Percentiles rank a stretch among this genome's conserved stretches.
These are phyloP conservation scores for Neoaliturus tenellus DNA, from an alignment of 2,888 invertebrate genomes.

Conservation along the genomic window DNA sequence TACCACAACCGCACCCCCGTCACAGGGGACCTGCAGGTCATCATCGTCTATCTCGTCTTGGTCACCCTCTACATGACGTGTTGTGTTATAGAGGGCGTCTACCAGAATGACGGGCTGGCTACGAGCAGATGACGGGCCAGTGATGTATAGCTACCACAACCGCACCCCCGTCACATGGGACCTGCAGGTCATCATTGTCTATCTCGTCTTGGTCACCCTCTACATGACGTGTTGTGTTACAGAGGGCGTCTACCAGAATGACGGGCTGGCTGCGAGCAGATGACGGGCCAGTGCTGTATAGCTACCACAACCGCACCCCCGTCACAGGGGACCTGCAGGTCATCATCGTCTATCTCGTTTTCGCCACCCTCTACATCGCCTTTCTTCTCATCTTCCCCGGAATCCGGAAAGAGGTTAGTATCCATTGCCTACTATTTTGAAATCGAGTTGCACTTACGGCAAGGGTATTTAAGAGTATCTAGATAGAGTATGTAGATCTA, in stretches of 20 bases:
- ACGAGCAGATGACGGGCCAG: conserved; percentile 97
- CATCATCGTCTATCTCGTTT: conserved; percentile 90
- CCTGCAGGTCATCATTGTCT: conserved; percentile 90
- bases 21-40: conserved; percentile 89
- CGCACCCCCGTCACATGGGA: too few species aligned
- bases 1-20: conserved; percentile 96
- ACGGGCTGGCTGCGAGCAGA: conserved; percentile 98
- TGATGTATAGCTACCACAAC: conserved; percentile 96
- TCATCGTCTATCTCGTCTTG: conserved; percentile 91
- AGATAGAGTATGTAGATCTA: too few species aligned
- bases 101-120: conserved; percentile 93
- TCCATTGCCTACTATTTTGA: too few species aligned
- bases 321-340: too few species aligned
- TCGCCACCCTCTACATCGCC: conserved; percentile 94
- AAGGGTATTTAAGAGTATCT: too few species aligned
- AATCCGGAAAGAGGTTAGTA: conserved; percentile 90
- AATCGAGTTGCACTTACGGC: too few species aligned
- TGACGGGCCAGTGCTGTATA: conserved; percentile 97
- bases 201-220: conserved; percentile 92
- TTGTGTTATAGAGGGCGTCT: conserved; percentile 38
- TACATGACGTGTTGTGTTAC: conserved; percentile 79
- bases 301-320: conserved; percentile 95
- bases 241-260: conserved; percentile 74
- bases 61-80: conserved; percentile 94
- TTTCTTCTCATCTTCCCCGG: conserved; percentile 98